phyloP scores from a whole-genome alignment of 1,140 invertebrate species.

The Diachasma alloeum region DNA sequence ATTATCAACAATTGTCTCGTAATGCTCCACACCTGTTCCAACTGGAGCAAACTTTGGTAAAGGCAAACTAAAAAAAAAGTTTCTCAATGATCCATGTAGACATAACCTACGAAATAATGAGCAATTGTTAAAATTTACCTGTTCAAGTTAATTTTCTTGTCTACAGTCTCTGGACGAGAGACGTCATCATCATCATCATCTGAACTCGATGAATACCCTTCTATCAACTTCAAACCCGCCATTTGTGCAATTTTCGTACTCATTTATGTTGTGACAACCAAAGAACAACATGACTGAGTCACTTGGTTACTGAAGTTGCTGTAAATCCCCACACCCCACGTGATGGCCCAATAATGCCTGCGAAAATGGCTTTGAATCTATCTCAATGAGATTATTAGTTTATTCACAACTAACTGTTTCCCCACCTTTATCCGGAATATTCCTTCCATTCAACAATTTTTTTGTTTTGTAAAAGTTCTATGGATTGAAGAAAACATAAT shows the following conservation, averaged over 20 bases:
- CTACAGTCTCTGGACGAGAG: neutral
- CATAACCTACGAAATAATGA: slow-evolving; percentile 18
- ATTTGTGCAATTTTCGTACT: slow-evolving; percentile 25
- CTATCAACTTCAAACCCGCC: slow-evolving; percentile 50
- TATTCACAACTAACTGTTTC: no score
- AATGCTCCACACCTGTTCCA: slow-evolving; percentile 49
- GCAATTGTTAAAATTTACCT: neutral
- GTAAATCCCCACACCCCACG: neutral
- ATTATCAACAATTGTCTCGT: slow-evolving; percentile 64
- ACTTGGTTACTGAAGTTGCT: neutral
- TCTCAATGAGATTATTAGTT: no score
- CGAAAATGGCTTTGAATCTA: no score
- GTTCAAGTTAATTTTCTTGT: neutral
- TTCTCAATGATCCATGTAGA: neutral
- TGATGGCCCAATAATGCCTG: no score
- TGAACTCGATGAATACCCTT: slow-evolving; percentile 45
- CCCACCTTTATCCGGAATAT: no score
- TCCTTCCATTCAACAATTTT: no score
- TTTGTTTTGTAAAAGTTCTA: no score
- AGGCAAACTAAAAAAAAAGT: slow-evolving; percentile 42
- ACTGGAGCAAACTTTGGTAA: slow-evolving; percentile 51
- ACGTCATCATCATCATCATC: slow-evolving; percentile 38
- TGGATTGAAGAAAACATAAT: no score
- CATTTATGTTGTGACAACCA: neutral
- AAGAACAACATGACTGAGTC: neutral